Percentiles rank a stretch among this genome's conserved stretches.
phyloP scores from a whole-genome alignment of 2,797 vertebrate species.

The Echeneis naucrates region DNA sequence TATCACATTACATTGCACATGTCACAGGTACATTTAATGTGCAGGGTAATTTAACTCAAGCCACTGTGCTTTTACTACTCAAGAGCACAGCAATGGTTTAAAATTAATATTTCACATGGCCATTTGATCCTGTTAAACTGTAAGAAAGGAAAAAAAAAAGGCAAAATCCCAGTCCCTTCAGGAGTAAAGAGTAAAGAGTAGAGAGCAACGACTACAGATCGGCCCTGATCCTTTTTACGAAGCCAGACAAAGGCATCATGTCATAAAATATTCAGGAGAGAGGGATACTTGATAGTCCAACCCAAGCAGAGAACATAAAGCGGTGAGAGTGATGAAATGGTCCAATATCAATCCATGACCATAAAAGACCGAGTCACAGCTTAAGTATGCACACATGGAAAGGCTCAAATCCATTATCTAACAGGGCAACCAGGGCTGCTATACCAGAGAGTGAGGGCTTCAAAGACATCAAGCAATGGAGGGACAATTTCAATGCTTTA shows the following conservation, averaged over 20 bases:
- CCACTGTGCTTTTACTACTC: conserved; percentile 4
- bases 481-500: not conserved
- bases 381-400: conserved; percentile 39
- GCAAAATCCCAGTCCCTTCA: not conserved
- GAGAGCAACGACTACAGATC: conserved; percentile 23
- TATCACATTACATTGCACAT: conserved; percentile 28
- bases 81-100: conserved; percentile 21
- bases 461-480: not conserved
- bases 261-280: conserved; percentile 66
- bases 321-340: conserved; percentile 54
- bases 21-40: conserved; percentile 33
- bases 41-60: conserved; percentile 32
- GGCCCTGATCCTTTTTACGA: conserved; percentile 34
- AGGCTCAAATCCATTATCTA: conserved; percentile 22
- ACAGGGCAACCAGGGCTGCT: conserved; percentile 15
- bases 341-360: conserved; percentile 49
- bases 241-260: conserved; percentile 35
- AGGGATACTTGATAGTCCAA: conserved; percentile 57
- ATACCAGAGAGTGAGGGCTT: conserved; percentile 4
- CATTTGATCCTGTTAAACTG: conserved; percentile 45
- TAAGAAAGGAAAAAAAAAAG: conserved; percentile 23
- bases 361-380: conserved; percentile 61
- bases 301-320: conserved; percentile 47
- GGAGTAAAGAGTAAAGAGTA: conserved; percentile 25
- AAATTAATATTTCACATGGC: conserved; percentile 45